phyloP scores from a whole-genome alignment of 1,140 invertebrate genomes.

The Aphidius ervi region DNA sequence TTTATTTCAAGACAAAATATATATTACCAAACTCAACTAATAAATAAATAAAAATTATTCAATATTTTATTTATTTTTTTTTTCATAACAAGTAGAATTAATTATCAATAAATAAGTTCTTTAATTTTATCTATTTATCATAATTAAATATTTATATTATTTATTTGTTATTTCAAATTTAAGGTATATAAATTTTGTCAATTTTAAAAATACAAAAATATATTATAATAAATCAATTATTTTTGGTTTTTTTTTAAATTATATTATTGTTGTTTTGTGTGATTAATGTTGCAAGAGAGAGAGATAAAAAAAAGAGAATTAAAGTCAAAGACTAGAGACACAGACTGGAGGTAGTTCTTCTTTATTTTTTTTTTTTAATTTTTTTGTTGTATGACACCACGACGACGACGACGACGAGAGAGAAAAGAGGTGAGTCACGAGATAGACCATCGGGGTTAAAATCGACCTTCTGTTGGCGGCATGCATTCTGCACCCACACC shows the following conservation, averaged over 20 bases:
- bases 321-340: no score
- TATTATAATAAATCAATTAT: background rate
- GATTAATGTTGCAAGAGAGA: no score
- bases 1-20: background rate
- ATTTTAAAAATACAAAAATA: no score
- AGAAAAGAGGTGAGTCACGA: slow-evolving; percentile 23
- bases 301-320: no score
- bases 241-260: background rate
- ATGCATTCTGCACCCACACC: slow-evolving; percentile 4
- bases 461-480: slow-evolving; percentile 19
- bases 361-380: no score
- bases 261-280: background rate
- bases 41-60: background rate
- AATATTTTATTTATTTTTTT: background rate
- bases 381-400: background rate
- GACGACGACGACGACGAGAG: background rate
- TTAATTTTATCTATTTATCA: no score
- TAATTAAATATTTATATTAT: background rate
- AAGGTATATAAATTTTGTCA: no score
- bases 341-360: no score
- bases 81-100: background rate
- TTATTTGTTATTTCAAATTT: background rate
- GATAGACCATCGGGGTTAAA: slow-evolving; percentile 24
- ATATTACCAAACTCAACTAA: no score
- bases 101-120: no score